Percentiles rank a stretch among this genome's conserved stretches.
Evolutionary conservation across 2,888 invertebrate species (phyloP).

Genomic region (Lacanobia wlatinum): DNA sequence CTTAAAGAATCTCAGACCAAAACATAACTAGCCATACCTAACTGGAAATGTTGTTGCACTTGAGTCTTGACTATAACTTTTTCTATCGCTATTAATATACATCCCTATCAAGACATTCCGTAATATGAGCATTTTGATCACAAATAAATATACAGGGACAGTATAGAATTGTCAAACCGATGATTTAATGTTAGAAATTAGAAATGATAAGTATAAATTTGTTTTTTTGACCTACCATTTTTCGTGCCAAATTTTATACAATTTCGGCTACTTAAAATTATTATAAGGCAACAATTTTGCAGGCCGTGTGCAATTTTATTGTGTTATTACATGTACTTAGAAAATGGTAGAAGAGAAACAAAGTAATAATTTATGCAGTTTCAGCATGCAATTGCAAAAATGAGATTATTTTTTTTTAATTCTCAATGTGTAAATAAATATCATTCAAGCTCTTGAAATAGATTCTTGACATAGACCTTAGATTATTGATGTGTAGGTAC

Average conservation of each 20-base stretch:
- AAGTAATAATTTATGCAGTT: conserved; percentile 7
- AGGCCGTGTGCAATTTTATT: conserved; percentile 18
- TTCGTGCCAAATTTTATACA: conserved; percentile 53
- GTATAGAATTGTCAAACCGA: conserved; percentile 16
- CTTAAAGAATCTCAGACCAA: conserved; percentile 31
- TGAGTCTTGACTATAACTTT: conserved; percentile 7
- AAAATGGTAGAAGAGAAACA: conserved; percentile 10
- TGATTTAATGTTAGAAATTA: conserved; percentile 6
- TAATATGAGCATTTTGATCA: not conserved
- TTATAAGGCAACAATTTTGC: conserved; percentile 6
- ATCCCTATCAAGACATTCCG: conserved; percentile 40
- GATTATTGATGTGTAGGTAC: conserved; percentile 24
- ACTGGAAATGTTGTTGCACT: conserved; percentile 23
- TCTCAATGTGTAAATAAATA: not conserved
- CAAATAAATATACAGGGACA: conserved; percentile 1
- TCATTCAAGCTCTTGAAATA: conserved; percentile 12
- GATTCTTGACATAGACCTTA: not conserved
- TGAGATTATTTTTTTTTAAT: conserved; percentile 1
- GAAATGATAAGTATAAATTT: conserved; percentile 5
- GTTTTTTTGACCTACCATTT: conserved; percentile 30
- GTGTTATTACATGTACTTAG: conserved; percentile 5
- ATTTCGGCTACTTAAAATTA: conserved; percentile 11
- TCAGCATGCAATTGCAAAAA: not conserved
- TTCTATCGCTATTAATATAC: not conserved
- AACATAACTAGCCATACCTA: conserved; percentile 14